phyloP scores from a whole-genome alignment of 2,113 vertebrate species.

The Dasyurus viverrinus region DNA sequence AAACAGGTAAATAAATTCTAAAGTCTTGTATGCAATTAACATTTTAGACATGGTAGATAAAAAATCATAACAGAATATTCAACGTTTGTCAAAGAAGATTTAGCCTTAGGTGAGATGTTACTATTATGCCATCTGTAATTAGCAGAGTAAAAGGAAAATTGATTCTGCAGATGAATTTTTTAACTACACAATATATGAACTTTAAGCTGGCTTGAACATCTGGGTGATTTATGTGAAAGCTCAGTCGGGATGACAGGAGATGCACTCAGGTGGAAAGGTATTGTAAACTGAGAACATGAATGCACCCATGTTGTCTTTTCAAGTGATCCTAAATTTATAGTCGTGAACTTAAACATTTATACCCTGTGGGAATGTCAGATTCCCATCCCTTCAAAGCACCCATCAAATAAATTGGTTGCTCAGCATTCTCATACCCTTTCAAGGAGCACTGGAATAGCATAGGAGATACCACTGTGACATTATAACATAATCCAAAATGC shows the following conservation, averaged over 20 bases:
- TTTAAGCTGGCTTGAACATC: conserved; percentile 47
- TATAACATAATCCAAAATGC: not conserved
- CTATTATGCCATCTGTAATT: conserved; percentile 32
- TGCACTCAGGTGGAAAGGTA: conserved; percentile 40
- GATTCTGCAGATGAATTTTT: conserved; percentile 6
- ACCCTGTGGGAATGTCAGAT: conserved; percentile 16
- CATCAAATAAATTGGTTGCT: not conserved
- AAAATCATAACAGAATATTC: conserved; percentile 35
- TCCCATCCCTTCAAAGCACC: conserved; percentile 14
- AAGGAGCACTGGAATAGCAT: not conserved
- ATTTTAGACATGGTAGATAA: conserved; percentile 22
- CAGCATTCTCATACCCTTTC: not conserved
- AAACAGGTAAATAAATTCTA: conserved; percentile 54
- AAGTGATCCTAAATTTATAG: conserved; percentile 42
- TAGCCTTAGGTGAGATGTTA: conserved; percentile 2
- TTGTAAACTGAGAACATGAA: conserved; percentile 31
- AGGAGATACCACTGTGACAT: accelerated
- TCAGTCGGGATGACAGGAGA: conserved; percentile 24
- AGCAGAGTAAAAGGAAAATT: conserved; percentile 54
- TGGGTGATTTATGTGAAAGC: conserved; percentile 62
- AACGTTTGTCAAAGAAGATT: conserved; percentile 28
- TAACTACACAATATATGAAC: conserved; percentile 41
- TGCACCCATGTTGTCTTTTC: conserved; percentile 29
- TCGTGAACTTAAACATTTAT: conserved; percentile 51
- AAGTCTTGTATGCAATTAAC: conserved; percentile 40